Evolutionary conservation across 2,888 invertebrate genomes (phyloP).

Genomic region (Tachina lurida): DNA sequence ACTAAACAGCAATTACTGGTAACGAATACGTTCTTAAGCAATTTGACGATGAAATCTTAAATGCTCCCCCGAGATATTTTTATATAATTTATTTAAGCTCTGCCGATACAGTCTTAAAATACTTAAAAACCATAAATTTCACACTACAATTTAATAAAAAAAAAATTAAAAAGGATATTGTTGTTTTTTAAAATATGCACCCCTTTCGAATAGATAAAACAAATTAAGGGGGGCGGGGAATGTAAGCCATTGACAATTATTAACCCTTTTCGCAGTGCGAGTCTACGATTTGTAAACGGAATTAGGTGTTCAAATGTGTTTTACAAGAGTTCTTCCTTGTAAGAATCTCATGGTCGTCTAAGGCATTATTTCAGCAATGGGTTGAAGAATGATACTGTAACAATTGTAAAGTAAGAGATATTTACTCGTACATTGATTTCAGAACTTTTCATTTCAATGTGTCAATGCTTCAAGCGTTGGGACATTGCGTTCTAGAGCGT

Average conservation of each 20-base stretch:
- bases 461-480: neutral
- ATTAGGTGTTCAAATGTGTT: slow-evolving; percentile 27
- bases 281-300: slow-evolving; percentile 16
- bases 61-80: slow-evolving; percentile 54
- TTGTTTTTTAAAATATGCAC: slow-evolving; percentile 64
- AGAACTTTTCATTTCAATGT: neutral
- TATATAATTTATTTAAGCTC: slow-evolving; percentile 13
- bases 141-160: slow-evolving; percentile 70
- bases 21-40: too few species aligned
- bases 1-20: too few species aligned
- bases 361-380: slow-evolving; percentile 4
- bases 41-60: slow-evolving; percentile 34
- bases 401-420: slow-evolving; percentile 29
- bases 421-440: neutral
- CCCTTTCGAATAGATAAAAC: slow-evolving; percentile 53
- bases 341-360: neutral
- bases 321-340: neutral
- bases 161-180: slow-evolving; percentile 24
- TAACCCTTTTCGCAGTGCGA: slow-evolving; percentile 42
- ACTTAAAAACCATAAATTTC: slow-evolving; percentile 51
- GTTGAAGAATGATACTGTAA: slow-evolving; percentile 18
- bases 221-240: slow-evolving; percentile 26
- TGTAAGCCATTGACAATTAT: slow-evolving; percentile 33
- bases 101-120: slow-evolving; percentile 24
- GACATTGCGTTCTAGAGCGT: slow-evolving; percentile 30